phyloP scores from a whole-genome alignment of 2,888 invertebrate genomes.

The Eristalis pertinax region DNA sequence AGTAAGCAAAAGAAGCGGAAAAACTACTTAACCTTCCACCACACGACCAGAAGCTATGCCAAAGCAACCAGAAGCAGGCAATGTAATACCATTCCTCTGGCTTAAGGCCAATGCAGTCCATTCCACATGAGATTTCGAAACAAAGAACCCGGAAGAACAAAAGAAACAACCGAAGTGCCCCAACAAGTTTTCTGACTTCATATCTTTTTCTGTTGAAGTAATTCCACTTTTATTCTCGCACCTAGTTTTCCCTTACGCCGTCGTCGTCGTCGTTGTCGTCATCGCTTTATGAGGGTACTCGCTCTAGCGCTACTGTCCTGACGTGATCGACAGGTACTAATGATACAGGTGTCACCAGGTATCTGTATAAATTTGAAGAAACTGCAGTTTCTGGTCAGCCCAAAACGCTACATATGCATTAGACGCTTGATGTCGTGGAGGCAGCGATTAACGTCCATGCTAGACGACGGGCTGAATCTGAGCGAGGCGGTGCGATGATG shows the following conservation, averaged over 20 bases:
- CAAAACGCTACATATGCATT: not conserved
- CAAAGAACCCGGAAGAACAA: conserved; percentile 46
- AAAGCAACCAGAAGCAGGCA: conserved; percentile 2
- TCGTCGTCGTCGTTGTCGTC: not conserved
- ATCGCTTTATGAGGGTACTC: not conserved
- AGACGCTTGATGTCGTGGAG: not conserved
- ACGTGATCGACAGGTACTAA: conserved; percentile 45
- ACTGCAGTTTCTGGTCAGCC: conserved; percentile 31
- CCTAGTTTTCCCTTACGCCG: conserved; percentile 16
- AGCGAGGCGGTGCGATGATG: conserved; percentile 18
- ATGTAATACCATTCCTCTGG: conserved; percentile 39
- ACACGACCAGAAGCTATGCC: conserved; percentile 34
- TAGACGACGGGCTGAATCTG: not conserved
- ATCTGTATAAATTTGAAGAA: conserved; percentile 27
- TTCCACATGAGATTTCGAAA: not conserved
- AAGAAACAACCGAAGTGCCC: conserved; percentile 52
- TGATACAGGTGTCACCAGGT: conserved; percentile 29
- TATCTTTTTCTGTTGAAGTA: conserved; percentile 3
- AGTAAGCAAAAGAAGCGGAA: conserved; percentile 64
- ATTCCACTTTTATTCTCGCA: conserved; percentile 41
- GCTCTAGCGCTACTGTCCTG: conserved; percentile 21
- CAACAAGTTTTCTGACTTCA: conserved; percentile 40
- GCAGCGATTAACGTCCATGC: not conserved
- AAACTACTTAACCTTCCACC: conserved; percentile 67
- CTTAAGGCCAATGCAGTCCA: conserved; percentile 18